Evolutionary conservation across 2,113 vertebrate species (phyloP).

Genomic region (rat (Rattus norvegicus)): DNA sequence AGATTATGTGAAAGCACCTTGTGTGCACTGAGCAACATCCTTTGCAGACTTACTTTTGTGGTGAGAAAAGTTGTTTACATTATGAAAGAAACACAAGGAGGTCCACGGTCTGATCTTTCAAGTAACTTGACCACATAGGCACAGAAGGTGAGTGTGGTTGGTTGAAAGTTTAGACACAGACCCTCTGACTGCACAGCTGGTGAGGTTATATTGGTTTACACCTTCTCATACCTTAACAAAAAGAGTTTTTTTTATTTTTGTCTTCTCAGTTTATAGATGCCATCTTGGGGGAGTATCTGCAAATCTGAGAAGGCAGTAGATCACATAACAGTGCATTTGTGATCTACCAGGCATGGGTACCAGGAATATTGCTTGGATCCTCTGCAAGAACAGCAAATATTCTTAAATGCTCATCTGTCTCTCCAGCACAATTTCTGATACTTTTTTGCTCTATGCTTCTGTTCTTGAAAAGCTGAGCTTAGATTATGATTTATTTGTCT

Average conservation of each 20-base stretch:
- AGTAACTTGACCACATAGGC: neutral
- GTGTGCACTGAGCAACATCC: neutral
- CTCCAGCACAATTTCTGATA: neutral
- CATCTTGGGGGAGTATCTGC: neutral
- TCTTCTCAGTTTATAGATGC: neutral
- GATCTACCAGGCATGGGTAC: neutral
- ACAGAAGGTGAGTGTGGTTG: neutral
- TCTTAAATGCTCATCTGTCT: neutral
- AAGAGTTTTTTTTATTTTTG: neutral
- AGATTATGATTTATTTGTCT: slow-evolving; percentile 16
- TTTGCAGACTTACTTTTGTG: neutral
- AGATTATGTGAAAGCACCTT: neutral
- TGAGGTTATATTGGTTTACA: neutral
- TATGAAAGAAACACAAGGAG: neutral
- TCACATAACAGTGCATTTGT: neutral
- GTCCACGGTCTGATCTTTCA: neutral
- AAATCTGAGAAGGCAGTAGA: neutral
- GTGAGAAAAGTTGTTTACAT: neutral
- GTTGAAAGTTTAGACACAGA: neutral
- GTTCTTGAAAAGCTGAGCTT: neutral
- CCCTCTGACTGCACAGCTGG: neutral
- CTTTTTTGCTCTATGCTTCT: neutral
- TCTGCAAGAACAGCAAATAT: neutral
- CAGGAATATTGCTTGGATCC: neutral
- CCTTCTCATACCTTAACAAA: neutral